A percentile compares a stretch with the other conserved stretches of the same genome.
Evolutionary conservation across 2,797 vertebrate species (phyloP).

Genomic region (Pempheris klunzingeri): DNA sequence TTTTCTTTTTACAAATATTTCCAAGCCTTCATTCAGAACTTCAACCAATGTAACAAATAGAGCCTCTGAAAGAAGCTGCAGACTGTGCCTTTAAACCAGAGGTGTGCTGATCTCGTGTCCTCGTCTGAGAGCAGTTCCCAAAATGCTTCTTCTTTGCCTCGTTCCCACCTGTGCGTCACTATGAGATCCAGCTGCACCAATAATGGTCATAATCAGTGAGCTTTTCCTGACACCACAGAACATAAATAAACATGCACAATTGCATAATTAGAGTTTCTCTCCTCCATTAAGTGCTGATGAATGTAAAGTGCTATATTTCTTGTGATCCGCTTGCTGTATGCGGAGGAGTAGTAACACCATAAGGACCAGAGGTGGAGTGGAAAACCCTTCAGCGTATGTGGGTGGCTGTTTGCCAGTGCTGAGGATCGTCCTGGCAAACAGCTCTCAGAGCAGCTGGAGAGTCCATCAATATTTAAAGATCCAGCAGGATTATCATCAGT

Average conservation of each 20-base stretch:
- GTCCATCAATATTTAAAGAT: constrained; percentile 65
- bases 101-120: neutral
- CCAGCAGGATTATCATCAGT: constrained; percentile 45
- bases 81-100: neutral
- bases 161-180: neutral
- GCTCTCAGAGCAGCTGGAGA: constrained; percentile 50
- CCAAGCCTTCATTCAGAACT: too few relatives aligned
- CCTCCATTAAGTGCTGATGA: neutral
- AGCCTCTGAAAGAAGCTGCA: too few relatives aligned
- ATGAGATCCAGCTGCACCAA: neutral
- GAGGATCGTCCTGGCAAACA: constrained; percentile 9
- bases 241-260: neutral
- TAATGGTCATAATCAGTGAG: neutral
- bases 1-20: too few relatives aligned
- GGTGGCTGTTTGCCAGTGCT: neutral
- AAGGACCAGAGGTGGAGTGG: neutral
- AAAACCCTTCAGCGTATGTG: neutral
- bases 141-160: neutral
- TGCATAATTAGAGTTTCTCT: neutral
- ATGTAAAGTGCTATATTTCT: neutral
- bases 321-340: neutral
- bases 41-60: too few relatives aligned
- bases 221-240: neutral
- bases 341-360: neutral
- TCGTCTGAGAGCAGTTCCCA: neutral